Conservation (phyloP, 2,797 vertebrate genomes). For the Mus spretus region DNA sequence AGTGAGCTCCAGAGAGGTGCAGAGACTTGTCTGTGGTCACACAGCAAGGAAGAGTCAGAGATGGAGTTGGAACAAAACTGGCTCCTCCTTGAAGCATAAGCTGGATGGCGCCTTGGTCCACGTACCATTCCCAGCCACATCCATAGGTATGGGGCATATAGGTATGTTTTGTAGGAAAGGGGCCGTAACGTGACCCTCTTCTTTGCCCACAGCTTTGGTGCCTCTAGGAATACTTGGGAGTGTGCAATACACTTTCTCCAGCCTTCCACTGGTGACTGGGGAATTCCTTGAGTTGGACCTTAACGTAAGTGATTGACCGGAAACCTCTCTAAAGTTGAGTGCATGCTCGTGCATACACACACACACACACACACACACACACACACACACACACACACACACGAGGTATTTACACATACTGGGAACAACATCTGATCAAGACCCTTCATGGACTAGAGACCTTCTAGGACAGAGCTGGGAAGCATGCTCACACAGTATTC, state of each 20-base stretch:
- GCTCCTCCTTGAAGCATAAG: not conserved
- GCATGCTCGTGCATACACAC: rapidly evolving
- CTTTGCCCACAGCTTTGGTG: constrained; percentile 83
- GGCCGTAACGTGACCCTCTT: not conserved
- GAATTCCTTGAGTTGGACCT: constrained; percentile 85
- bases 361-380: not conserved
- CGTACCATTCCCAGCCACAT: rapidly evolving
- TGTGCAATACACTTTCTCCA: constrained; percentile 83
- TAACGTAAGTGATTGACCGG: constrained; percentile 76
- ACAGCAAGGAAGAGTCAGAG: constrained; percentile 45
- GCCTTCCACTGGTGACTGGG: constrained; percentile 83
- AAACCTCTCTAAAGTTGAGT: not conserved
- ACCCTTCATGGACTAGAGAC: not conserved
- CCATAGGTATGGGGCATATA: not conserved
- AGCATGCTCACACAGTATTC: not conserved
- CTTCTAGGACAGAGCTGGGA: not conserved
- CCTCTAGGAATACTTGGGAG: constrained; percentile 85
- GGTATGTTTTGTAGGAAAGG: not conserved
- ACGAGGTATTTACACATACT: not conserved
- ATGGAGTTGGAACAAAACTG: not conserved
- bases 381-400: not conserved
- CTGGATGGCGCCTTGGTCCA: not conserved
- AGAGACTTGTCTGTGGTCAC: not conserved
- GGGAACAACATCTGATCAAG: not conserved
- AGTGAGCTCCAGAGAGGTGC: not conserved